Conservation (phyloP, 2,113 vertebrate genomes). For the Silurus asotus region DNA sequence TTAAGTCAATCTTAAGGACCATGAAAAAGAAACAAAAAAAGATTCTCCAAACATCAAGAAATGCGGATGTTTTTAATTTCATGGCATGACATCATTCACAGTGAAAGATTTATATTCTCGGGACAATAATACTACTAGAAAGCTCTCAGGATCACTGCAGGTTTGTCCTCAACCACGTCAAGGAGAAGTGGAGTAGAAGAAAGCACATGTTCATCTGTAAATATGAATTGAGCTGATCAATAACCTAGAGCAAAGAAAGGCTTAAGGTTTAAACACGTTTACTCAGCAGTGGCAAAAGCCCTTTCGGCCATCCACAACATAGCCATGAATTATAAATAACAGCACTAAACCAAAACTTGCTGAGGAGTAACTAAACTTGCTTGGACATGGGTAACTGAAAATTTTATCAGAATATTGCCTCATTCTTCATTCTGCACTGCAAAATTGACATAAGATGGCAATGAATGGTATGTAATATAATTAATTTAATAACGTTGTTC, state of each 20-base stretch:
- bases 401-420: background rate
- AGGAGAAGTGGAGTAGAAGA: conserved; percentile 12
- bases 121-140: conserved; percentile 8
- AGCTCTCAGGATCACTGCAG: background rate
- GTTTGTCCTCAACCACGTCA: background rate
- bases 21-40: background rate
- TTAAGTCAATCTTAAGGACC: background rate
- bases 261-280: conserved; percentile 58
- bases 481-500: background rate
- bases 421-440: background rate
- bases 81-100: background rate
- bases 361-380: background rate
- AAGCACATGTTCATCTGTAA: conserved; percentile 55
- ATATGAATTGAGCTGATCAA: conserved; percentile 65
- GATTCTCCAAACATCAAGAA: background rate
- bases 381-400: background rate
- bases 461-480: background rate
- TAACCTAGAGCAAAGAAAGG: conserved; percentile 60
- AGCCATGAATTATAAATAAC: conserved; percentile 23
- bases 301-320: conserved; percentile 21
- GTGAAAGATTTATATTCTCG: background rate
- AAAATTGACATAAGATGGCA: background rate
- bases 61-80: conserved; percentile 1
- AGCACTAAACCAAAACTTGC: background rate
- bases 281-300: conserved; percentile 41